Base-by-base conservation (phyloP, 2,888 invertebrate genomes). In the Meandrusa payeni region DNA sequence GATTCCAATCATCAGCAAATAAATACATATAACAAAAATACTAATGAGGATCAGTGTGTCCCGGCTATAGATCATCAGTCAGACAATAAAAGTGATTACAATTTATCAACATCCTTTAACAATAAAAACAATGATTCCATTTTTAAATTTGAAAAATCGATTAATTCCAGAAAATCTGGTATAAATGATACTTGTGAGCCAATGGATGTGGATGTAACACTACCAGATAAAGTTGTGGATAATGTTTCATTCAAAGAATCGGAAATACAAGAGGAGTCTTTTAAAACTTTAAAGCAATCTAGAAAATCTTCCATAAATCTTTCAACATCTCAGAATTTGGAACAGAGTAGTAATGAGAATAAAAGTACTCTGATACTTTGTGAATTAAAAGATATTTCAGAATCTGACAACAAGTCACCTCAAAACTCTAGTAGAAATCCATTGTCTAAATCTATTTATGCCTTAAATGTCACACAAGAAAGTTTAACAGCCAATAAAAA, bases 181-280 rank as follows among this genome's bases (percentile, higher is more conserved):
- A n/a, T n/a, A n/a, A 64, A 71, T 54, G 53, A 67, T 15, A 68
- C 64, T 45, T 75, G 69, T 53, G 86, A 87, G 61, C 83, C 86
- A 12, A 87, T 87, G 86, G 87, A 87, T 61, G 64, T 87, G 56
- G 87, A 87, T 61, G 81, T 77, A 64, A 77, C 81, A 5, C 66
- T 87, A 40, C 76, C 79, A 29, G 69, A 64, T 47, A 73, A 68
- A 60, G 40, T 70, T 19, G 61, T 73, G 5, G 47, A 74, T 15
- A 46, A 59, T 23, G 60, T 59, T 26, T 39, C 34, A 50, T 49
- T 40, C 39, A 58, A 42, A 52, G 32, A 41, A 41, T 50, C 9
- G 29, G 44, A 13, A 46, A 47, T 3, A 46, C 37, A 23, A 26
- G 26, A 28, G 32, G 15, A 51, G 33, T 29, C 7, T 19, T 20